Evolutionary conservation across 2,888 invertebrate species (phyloP).

Genomic region (Thymelicus acteon): DNA sequence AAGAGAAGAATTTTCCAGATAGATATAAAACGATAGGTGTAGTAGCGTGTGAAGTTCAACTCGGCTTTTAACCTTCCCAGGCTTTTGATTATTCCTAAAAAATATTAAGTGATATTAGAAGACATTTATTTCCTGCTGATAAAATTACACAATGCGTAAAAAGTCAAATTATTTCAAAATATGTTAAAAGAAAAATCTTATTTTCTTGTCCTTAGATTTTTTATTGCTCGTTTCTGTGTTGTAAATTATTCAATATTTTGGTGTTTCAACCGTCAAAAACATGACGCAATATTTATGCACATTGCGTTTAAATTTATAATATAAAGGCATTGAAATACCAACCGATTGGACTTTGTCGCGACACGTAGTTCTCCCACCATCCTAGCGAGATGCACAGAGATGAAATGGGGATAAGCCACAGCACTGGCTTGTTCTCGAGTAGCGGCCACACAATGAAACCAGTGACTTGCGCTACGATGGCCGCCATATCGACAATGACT

Average conservation of each 20-base stretch:
- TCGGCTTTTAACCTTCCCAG: conserved; percentile 92
- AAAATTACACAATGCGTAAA: no score
- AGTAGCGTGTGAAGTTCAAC: conserved; percentile 92
- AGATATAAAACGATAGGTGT: conserved; percentile 95
- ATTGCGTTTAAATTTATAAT: no score
- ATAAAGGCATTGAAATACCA: conserved; percentile 45
- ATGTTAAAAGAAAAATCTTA: no score
- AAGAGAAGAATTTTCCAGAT: conserved; percentile 95
- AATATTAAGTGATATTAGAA: conserved; percentile 8
- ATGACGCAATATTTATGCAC: no score
- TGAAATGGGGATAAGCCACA: conserved; percentile 95
- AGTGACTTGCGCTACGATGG: conserved; percentile 94
- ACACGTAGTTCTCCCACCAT: conserved; percentile 99
- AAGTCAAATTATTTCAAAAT: no score
- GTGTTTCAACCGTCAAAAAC: no score
- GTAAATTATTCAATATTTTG: no score
- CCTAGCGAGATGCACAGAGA: conserved; percentile 94
- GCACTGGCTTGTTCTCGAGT: conserved; percentile 88
- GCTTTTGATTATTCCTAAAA: conserved; percentile 87
- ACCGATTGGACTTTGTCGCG: conserved; percentile 93
- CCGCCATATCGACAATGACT: conserved; percentile 92
- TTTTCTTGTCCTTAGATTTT: no score
- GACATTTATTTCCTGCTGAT: background rate
- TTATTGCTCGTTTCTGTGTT: no score
- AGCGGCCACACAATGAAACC: conserved; percentile 97